phyloP scores from a whole-genome alignment of 2,113 vertebrate genomes.

The Planiliza haematocheilus region DNA sequence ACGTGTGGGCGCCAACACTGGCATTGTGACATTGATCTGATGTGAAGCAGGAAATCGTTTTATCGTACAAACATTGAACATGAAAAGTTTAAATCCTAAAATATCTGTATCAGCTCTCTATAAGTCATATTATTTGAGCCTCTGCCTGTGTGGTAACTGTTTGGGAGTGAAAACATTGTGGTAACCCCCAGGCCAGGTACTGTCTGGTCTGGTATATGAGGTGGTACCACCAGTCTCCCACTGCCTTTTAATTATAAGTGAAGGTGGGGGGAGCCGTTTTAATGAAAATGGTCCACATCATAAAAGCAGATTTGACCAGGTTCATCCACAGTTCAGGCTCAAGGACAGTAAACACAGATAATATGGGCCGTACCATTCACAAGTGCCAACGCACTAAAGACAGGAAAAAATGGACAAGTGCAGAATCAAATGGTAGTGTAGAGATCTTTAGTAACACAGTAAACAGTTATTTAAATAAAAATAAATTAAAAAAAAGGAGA shows the following conservation, averaged over 20 bases:
- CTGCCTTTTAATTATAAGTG: conserved; percentile 74
- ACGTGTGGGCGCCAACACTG: too few species aligned
- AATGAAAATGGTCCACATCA: conserved; percentile 77
- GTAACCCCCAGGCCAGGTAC: conserved; percentile 71
- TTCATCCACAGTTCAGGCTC: conserved; percentile 76
- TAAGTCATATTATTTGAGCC: conserved; percentile 36
- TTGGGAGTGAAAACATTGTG: conserved; percentile 75
- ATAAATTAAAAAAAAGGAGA: not conserved
- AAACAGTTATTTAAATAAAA: not conserved
- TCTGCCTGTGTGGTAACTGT: conserved; percentile 47
- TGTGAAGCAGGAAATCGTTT: not conserved
- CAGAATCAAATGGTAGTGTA: conserved; percentile 2
- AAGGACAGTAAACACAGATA: conserved; percentile 74
- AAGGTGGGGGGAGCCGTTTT: conserved; percentile 64
- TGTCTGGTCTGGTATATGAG: conserved; percentile 72
- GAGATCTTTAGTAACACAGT: not conserved
- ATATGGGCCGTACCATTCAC: conserved; percentile 49
- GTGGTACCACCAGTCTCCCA: conserved; percentile 76
- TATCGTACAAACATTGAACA: too few species aligned
- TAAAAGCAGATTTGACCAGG: conserved; percentile 75
- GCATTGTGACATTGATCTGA: too few species aligned
- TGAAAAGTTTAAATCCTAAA: conserved; percentile 3
- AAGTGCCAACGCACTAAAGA: conserved; percentile 37
- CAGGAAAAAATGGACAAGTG: not conserved
- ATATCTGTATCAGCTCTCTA: conserved; percentile 5